phyloP scores from a whole-genome alignment of 2,113 vertebrate genomes.

The Chaetodon auriga region DNA sequence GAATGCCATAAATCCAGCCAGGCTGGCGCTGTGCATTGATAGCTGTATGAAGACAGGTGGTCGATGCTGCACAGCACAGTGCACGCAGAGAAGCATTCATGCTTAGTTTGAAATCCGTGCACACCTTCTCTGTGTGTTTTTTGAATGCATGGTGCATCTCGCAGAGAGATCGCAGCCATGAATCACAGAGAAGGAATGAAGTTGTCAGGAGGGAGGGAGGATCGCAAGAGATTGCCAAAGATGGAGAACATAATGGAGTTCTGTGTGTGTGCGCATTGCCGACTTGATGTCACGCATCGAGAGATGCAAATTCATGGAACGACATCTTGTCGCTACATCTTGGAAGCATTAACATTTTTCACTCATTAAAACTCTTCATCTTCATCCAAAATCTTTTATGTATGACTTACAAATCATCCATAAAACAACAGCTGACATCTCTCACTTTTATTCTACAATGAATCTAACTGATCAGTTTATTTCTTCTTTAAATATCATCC shows the following conservation, averaged over 20 bases:
- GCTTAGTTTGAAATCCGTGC: constrained; percentile 19
- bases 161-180: constrained; percentile 59
- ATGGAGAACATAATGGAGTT: constrained; percentile 37
- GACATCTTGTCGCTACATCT: constrained; percentile 20
- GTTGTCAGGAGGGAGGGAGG: constrained; percentile 16
- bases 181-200: constrained; percentile 69
- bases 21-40: background rate
- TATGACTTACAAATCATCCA: constrained; percentile 25
- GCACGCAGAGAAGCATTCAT: background rate
- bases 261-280: background rate
- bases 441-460: background rate
- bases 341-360: constrained; percentile 42
- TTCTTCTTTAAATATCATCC: background rate
- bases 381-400: constrained; percentile 47
- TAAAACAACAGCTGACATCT: constrained; percentile 27
- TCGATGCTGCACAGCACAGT: background rate
- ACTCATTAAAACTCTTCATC: constrained; percentile 17
- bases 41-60: background rate
- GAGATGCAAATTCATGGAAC: constrained; percentile 11
- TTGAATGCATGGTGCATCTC: constrained; percentile 47
- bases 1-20: too few relatives aligned
- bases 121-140: constrained; percentile 22
- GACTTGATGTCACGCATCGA: constrained; percentile 11
- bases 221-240: constrained; percentile 32
- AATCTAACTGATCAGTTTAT: constrained; percentile 18